Conservation (phyloP, 2,888 invertebrate species). For the Emmelina monodactyla region DNA sequence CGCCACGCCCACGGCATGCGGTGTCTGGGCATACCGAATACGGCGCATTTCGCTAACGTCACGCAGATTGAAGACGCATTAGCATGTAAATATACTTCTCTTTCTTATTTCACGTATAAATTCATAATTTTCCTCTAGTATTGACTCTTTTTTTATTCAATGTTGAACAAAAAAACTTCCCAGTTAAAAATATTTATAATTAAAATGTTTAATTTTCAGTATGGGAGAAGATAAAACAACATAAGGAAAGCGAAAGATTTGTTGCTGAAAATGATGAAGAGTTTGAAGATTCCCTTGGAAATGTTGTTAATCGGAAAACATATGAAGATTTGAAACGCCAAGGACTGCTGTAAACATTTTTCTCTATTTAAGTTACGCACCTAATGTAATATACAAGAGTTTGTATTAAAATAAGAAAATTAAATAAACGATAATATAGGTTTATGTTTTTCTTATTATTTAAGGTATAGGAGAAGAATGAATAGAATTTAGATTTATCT, state of each 20-base stretch:
- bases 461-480: too few relatives aligned
- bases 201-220: conserved; percentile 56
- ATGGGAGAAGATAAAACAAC: conserved; percentile 97
- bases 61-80: conserved; percentile 98
- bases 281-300: conserved; percentile 97
- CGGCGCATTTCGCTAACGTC: conserved; percentile 99
- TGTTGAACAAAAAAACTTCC: not conserved
- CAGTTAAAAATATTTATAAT: not conserved
- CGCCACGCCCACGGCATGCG: conserved; percentile 94
- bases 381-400: too few relatives aligned
- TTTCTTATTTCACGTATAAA: too few relatives aligned
- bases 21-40: conserved; percentile 98
- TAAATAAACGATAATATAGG: too few relatives aligned
- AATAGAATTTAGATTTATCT: too few relatives aligned
- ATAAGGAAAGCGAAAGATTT: conserved; percentile 96
- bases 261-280: conserved; percentile 98
- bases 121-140: too few relatives aligned
- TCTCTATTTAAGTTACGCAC: too few relatives aligned
- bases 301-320: conserved; percentile 98
- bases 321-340: conserved; percentile 98
- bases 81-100: conserved; percentile 84
- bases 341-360: conserved; percentile 87
- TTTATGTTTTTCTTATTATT: too few relatives aligned
- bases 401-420: too few relatives aligned
- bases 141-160: not conserved